Percentiles rank a stretch among this genome's conserved stretches.
These are phyloP conservation scores for Glyptemys insculpta DNA, from an alignment of 2,797 vertebrate genomes.

Conservation along the genomic window DNA sequence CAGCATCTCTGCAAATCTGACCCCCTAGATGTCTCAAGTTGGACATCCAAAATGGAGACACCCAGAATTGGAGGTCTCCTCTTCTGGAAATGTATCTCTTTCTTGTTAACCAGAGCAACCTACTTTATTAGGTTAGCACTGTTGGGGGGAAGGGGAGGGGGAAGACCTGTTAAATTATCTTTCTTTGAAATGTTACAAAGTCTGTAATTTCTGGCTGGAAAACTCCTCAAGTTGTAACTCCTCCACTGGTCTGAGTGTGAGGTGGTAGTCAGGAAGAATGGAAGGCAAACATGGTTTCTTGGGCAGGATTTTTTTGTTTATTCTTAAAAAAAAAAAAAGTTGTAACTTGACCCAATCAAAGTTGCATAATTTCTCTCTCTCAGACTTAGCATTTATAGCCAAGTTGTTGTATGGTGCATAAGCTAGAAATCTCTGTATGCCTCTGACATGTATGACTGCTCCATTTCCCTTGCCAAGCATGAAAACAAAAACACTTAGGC, in stretches of 20 bases:
- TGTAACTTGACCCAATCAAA: conserved; percentile 27
- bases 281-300: neutral
- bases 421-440: conserved; percentile 20
- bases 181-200: neutral
- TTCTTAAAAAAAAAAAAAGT: neutral
- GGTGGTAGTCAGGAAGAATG: neutral
- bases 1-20: neutral
- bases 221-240: neutral
- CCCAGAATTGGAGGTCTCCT: neutral
- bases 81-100: neutral
- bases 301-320: neutral
- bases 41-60: neutral
- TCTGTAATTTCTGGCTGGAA: neutral
- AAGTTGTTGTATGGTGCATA: conserved; percentile 3
- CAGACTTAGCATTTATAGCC: conserved; percentile 8
- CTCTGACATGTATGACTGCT: neutral
- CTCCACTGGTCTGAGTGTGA: neutral
- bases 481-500: neutral
- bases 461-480: conserved; percentile 14
- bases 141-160: too few relatives aligned
- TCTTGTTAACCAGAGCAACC: neutral
- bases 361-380: conserved; percentile 12
- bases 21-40: neutral
- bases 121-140: neutral
- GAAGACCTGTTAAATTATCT: neutral